Conservation (phyloP, 1,140 invertebrate genomes). For the Bombyx mandarina region DNA sequence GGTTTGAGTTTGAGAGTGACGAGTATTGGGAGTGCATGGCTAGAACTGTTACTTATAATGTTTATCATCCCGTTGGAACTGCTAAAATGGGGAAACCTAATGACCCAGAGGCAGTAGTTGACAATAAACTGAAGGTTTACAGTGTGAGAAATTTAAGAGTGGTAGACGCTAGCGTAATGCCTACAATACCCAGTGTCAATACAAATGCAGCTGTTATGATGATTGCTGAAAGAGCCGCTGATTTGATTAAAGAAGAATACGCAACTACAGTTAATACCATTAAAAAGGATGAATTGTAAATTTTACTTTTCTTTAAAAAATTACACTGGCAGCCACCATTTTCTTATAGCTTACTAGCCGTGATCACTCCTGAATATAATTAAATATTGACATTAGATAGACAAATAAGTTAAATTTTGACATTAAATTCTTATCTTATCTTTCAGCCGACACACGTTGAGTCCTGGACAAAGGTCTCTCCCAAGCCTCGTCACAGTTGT, state of each 20-base stretch:
- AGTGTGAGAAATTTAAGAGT: conserved; percentile 79
- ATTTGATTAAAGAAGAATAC: conserved; percentile 80
- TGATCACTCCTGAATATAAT: no score
- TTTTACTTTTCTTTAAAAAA: neutral
- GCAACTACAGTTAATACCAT: neutral
- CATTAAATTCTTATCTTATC: no score
- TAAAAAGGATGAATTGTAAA: conserved; percentile 34
- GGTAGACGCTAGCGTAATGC: conserved; percentile 85
- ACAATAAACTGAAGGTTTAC: conserved; percentile 77
- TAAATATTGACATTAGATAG: no score
- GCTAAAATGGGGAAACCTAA: conserved; percentile 84
- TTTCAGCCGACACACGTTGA: no score
- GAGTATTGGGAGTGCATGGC: conserved; percentile 59
- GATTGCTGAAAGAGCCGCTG: conserved; percentile 89
- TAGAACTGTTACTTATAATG: conserved; percentile 49
- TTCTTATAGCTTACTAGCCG: neutral
- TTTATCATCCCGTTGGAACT: conserved; percentile 75
- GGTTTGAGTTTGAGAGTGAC: conserved; percentile 32
- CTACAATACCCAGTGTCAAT: conserved; percentile 78
- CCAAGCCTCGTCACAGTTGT: no score
- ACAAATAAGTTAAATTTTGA: no score
- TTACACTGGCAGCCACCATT: neutral
- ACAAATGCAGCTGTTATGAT: conserved; percentile 82
- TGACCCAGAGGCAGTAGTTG: conserved; percentile 82
- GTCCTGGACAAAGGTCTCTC: no score